Evolutionary conservation across 1,140 invertebrate species (phyloP), one percentile per base, ranked within the genome.

Genomic region (Telenomus remus): DNA sequence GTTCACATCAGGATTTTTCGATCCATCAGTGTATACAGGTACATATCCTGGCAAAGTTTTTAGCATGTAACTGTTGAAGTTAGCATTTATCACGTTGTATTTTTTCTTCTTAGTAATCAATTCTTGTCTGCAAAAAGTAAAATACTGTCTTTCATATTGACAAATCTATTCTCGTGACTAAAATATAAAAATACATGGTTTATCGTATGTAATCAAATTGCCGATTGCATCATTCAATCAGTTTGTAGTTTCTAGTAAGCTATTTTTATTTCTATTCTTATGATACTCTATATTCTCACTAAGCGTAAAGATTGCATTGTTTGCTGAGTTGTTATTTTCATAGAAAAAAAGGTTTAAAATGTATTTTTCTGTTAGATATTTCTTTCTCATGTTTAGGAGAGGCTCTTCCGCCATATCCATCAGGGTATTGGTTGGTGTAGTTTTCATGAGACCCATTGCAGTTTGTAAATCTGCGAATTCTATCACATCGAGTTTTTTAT

Each of bases 131-230:
- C 27, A n/a, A 5, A 37, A 11, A 15, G n/a, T 10, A 48, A 11
- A 37, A 49, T 48, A 10, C 7, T 7, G 10, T 48, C 46, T 12
- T n/a, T 19, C 8, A 59, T 8, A 39, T 48, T 39, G 11, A 48
- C 44, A 47, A 59, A 59, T n/a, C 55, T 14, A 37, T 48, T 59
- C 1, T 48, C n/a, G 27, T 19, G 47, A 11, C 47, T 57, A n/a
- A 11, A 57, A 16, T 48, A n/a, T 57, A 16, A 48, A 57, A 37
- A 57, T 57, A 0, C 33, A 6, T 47, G 55, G 55, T 16, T n/a
- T 57, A n/a, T 16, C 37, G 6, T 37, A 35, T 0, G 13, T 37
- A 0, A 57, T 57, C 11, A 57, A 12, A 0, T 57, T 8, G 0
- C 15, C 14, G 0, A 48, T 13, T 6, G 47, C 1, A 15, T 47